Evolutionary conservation across 2,113 vertebrate genomes (phyloP).

Genomic region (Hemicordylus capensis): DNA sequence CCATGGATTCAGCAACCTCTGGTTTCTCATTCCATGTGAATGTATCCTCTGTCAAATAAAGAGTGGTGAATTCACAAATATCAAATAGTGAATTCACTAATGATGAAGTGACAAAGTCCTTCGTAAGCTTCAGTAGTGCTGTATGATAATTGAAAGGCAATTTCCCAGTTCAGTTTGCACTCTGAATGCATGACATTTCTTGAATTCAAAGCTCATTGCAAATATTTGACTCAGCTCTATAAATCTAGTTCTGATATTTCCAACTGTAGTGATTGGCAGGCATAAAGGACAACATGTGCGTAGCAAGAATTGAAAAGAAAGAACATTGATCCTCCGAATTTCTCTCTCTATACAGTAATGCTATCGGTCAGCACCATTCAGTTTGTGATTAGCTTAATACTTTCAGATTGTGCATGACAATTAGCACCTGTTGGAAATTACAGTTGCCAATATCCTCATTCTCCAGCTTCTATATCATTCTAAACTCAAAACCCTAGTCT

Average conservation of each 20-base stretch:
- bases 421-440: background rate
- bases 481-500: background rate
- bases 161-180: slow-evolving; percentile 21
- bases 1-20: too few species aligned
- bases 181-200: slow-evolving; percentile 32
- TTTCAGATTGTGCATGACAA: background rate
- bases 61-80: slow-evolving; percentile 6
- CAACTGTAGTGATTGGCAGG: slow-evolving; percentile 1
- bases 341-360: slow-evolving; percentile 30
- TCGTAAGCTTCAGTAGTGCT: background rate
- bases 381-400: background rate
- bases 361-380: background rate
- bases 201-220: slow-evolving; percentile 27
- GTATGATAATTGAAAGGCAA: slow-evolving; percentile 21
- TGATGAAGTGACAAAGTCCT: background rate
- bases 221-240: slow-evolving; percentile 27
- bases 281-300: slow-evolving; percentile 22
- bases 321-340: slow-evolving; percentile 7
- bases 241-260: slow-evolving; percentile 48
- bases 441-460: too few species aligned
- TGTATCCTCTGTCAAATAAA: background rate
- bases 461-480: background rate
- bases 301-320: slow-evolving; percentile 17
- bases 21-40: too few species aligned
- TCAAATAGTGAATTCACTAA: slow-evolving; percentile 13